Evolutionary conservation across 2,888 invertebrate genomes (phyloP).

Genomic region (Pecten maximus): DNA sequence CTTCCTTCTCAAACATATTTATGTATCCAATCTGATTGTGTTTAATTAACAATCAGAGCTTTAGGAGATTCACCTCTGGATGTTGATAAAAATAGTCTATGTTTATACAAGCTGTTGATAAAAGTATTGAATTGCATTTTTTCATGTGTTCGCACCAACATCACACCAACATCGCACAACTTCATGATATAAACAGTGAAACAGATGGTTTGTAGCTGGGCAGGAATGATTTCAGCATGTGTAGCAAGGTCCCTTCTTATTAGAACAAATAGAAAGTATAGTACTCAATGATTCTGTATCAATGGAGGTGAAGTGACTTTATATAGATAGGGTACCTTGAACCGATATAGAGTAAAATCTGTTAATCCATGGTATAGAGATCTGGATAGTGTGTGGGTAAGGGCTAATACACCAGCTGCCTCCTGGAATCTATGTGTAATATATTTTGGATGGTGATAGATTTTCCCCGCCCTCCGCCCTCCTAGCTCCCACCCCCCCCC

Average conservation of each 20-base stretch:
- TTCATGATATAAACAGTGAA: background rate
- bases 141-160: background rate
- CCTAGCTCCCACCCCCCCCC: background rate
- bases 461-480: background rate
- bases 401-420: background rate
- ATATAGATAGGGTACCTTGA: background rate
- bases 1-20: background rate
- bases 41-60: background rate
- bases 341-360: background rate
- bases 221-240: background rate
- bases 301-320: background rate
- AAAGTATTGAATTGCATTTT: slow-evolving; percentile 28
- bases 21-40: background rate
- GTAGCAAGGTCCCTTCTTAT: background rate
- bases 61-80: background rate
- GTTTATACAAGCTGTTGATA: background rate
- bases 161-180: background rate
- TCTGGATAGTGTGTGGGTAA: background rate
- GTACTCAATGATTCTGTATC: background rate
- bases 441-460: background rate
- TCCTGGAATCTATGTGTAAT: background rate
- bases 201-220: slow-evolving; percentile 33
- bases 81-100: background rate
- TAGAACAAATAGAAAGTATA: background rate
- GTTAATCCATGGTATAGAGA: background rate